These are phyloP conservation scores for Zosterops hypoxanthus DNA, from an alignment of 2,113 vertebrate species.

Conservation along the genomic window DNA sequence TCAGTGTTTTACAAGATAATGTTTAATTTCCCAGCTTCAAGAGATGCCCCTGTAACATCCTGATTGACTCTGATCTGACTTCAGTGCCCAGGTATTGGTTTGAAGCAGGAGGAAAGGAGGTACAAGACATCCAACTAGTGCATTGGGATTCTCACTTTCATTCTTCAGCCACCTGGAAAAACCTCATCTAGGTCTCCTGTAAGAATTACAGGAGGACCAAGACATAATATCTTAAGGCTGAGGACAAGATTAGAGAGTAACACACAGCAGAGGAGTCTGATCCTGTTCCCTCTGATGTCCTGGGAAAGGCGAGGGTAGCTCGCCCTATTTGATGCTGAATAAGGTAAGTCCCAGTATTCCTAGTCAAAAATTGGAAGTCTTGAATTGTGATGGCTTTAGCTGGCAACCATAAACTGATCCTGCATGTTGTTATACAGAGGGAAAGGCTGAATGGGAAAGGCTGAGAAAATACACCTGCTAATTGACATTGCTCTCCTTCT, in stretches of 20 bases:
- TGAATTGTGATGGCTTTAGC: neutral
- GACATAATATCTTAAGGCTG: neutral
- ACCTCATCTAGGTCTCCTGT: neutral
- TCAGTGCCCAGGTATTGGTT: neutral
- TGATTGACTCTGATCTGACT: neutral
- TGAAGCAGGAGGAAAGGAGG: neutral
- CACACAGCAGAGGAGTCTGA: neutral
- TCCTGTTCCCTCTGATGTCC: neutral
- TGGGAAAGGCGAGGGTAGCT: neutral
- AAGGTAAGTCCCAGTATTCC: neutral
- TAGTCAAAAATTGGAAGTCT: neutral
- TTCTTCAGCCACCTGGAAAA: neutral
- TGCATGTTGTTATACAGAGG: neutral
- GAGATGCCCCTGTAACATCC: neutral
- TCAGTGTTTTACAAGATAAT: neutral
- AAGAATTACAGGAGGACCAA: neutral
- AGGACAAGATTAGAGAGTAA: neutral
- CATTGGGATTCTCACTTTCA: neutral
- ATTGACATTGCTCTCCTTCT: neutral
- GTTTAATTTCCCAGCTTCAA: neutral
- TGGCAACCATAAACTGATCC: neutral
- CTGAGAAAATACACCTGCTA: neutral
- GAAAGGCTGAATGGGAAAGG: neutral
- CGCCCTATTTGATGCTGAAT: neutral
- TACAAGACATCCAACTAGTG: neutral